Base-by-base conservation (phyloP, 2,113 vertebrate genomes). In the Dipodomys stephensi region DNA sequence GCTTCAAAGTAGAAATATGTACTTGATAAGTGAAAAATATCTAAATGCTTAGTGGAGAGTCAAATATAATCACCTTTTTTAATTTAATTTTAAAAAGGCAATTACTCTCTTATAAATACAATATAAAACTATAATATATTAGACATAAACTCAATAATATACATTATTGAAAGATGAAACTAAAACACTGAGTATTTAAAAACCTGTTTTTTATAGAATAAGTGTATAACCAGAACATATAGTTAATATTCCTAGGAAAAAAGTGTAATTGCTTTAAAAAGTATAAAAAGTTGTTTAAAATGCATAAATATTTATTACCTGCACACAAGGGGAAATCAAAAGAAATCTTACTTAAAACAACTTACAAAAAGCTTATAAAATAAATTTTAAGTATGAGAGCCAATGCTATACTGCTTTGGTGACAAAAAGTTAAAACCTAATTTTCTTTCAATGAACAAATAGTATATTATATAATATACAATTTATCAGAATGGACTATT, bases 21-120 rank as follows among this genome's bases (percentile, higher is more conserved):
- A 98, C 96, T 97, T 98, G 98, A 98, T 96, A 98, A 96, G 91
- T 95, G 92, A 95, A 95, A 96, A 96, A 96, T 96, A 88, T 64
- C 85, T 96, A 91, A 93, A 77, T 80, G 44, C 62, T 96, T 79
- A 95, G 62, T 90, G 89, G 97, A 93, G 67, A 97, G 2, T 91
- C 83, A 94, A 93, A 32, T 46, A 77, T 46, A 97, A 69, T 30
- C 88, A 93, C 81, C 95, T 97, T 95, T 90, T 93, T 91, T 92
- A 91, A 96, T 92, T 84, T 94, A 65, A 69, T 87, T 94, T 90
- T 85, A 92, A 35, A 77, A 87, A 93, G 30, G 72, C 16, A 97
- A 28, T 67, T 77, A 97, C 4, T 82, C 81, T 95, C 69, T 90
- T 94, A 65, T 19, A 62, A 95, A 96, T 94, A 77, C 15, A 87